phyloP scores from a whole-genome alignment of 2,888 invertebrate species.

The Hirudinaria manillensis region DNA sequence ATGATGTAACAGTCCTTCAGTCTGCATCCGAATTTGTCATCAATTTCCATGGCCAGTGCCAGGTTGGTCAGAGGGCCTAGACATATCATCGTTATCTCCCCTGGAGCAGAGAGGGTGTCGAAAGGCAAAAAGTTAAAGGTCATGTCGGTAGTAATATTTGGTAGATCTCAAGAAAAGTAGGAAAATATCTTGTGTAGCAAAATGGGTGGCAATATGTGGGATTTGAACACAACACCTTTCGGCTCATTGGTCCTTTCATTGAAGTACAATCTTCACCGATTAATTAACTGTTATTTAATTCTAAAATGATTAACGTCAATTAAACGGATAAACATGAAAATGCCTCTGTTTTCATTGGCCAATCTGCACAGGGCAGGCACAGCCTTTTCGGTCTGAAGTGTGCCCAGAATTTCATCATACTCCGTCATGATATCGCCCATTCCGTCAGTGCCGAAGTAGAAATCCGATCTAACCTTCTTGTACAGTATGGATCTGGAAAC shows the following conservation, averaged over 20 bases:
- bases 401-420: neutral
- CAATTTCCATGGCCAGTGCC: conserved; percentile 32
- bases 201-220: too few relatives aligned
- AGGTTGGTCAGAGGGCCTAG: conserved; percentile 37
- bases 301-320: too few relatives aligned
- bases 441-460: conserved; percentile 35
- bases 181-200: too few relatives aligned
- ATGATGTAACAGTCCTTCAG: conserved; percentile 33
- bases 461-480: neutral
- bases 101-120: too few relatives aligned
- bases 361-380: neutral
- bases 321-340: too few relatives aligned
- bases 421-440: conserved; percentile 31
- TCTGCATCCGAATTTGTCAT: conserved; percentile 32
- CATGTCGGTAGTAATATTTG: too few relatives aligned
- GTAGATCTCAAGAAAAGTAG: too few relatives aligned
- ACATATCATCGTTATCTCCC: conserved; percentile 25
- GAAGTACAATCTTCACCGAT: too few relatives aligned
- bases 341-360: neutral
- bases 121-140: too few relatives aligned
- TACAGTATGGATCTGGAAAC: conserved; percentile 17
- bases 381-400: neutral
- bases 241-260: too few relatives aligned
- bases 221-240: too few relatives aligned
- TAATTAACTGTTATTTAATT: too few relatives aligned